phyloP scores from a whole-genome alignment of 1,140 invertebrate species.

The Ceratina australensis region DNA sequence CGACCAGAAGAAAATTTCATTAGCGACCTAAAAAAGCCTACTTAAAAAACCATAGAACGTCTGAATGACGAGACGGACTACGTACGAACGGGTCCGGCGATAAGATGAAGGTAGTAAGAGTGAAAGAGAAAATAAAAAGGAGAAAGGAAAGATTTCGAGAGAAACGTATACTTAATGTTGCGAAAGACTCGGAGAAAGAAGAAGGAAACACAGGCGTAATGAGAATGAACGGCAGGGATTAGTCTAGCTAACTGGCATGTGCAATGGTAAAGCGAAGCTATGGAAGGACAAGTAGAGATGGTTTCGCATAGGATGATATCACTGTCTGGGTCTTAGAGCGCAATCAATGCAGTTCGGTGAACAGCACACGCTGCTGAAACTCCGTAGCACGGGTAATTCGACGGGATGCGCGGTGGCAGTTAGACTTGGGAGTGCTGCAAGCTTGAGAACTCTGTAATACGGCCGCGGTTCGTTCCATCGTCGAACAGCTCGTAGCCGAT shows the following conservation, averaged over 20 bases:
- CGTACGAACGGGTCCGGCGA: not conserved
- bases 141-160: not conserved
- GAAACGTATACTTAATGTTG: constrained; percentile 19
- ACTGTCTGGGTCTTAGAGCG: constrained; percentile 55
- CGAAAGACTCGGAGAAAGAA: constrained; percentile 27
- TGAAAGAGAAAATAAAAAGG: not conserved
- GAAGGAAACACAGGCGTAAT: constrained; percentile 53
- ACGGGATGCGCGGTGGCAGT: constrained; percentile 3
- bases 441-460: constrained; percentile 49
- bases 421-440: constrained; percentile 27
- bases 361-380: constrained; percentile 45
- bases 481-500: constrained; percentile 49
- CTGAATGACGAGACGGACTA: constrained; percentile 35
- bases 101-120: not conserved
- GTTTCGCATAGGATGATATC: constrained; percentile 44
- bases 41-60: constrained; percentile 59
- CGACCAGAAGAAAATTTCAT: constrained; percentile 63
- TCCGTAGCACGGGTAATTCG: constrained; percentile 5
- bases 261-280: not conserved
- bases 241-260: not conserved
- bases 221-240: constrained; percentile 47
- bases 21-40: constrained; percentile 62
- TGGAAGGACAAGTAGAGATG: not conserved
- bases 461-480: constrained; percentile 38
- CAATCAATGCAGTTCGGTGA: constrained; percentile 62